A percentile compares a stretch with the other conserved stretches of the same genome.
Evolutionary conservation across 2,888 invertebrate species (phyloP).

Genomic region (Yponomeuta sedellus): DNA sequence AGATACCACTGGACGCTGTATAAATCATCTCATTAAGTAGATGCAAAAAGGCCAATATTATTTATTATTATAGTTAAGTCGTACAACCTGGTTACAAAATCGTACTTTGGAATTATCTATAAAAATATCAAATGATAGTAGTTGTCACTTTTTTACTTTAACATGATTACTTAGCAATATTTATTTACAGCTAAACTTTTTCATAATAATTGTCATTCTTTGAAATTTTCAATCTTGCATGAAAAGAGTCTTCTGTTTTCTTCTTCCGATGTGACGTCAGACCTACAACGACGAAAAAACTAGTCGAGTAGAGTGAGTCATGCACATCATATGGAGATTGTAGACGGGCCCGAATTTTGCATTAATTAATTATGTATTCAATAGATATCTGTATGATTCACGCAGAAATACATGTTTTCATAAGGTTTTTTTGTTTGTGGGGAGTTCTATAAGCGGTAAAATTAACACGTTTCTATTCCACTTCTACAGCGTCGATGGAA

Average conservation of each 20-base stretch:
- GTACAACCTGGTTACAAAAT: too few relatives aligned
- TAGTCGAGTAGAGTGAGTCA: not conserved
- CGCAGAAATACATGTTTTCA: not conserved
- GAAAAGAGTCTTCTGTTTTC: not conserved
- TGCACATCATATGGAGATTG: not conserved
- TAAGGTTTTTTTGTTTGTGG: not conserved
- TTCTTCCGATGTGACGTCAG: not conserved
- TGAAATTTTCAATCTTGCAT: too few relatives aligned
- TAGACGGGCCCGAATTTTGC: not conserved
- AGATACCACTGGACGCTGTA: too few relatives aligned
- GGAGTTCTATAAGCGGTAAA: not conserved
- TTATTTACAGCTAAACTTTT: too few relatives aligned
- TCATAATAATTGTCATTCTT: too few relatives aligned
- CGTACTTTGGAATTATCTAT: too few relatives aligned
- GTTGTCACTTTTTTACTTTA: too few relatives aligned
- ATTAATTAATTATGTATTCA: conserved; percentile 4
- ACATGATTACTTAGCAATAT: too few relatives aligned
- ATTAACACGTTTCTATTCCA: not conserved
- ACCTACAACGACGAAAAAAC: conserved; percentile 11
- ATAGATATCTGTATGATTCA: not conserved
- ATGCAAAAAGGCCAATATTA: too few relatives aligned
- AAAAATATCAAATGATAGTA: too few relatives aligned
- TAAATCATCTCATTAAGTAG: too few relatives aligned
- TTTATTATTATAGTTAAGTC: too few relatives aligned
- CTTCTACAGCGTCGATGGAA: not conserved